These are phyloP conservation scores for Spicauda simplicius DNA, from an alignment of 2,888 invertebrate species.

Conservation along the genomic window DNA sequence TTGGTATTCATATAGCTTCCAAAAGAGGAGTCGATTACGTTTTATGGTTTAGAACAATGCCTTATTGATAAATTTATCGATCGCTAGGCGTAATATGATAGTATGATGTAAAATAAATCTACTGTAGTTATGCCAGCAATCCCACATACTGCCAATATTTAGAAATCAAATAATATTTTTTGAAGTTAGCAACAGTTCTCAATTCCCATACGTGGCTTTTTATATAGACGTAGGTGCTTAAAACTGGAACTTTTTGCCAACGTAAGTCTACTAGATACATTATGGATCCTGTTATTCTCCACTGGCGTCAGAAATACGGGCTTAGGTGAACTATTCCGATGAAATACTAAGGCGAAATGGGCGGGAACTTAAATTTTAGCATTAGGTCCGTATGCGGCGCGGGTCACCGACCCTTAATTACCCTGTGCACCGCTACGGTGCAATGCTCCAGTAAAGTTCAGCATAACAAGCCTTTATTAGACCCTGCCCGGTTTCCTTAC, in stretches of 20 bases:
- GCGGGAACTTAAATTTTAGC: constrained; percentile 57
- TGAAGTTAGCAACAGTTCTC: too few relatives aligned
- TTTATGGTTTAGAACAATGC: constrained; percentile 29
- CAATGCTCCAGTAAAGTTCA: constrained; percentile 83
- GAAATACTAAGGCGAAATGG: constrained; percentile 20
- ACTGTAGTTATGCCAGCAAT: too few relatives aligned
- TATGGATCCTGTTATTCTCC: too few relatives aligned
- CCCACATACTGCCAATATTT: too few relatives aligned
- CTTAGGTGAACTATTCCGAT: not conserved
- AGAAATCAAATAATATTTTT: too few relatives aligned
- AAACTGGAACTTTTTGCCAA: too few relatives aligned
- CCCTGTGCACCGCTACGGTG: constrained; percentile 71
- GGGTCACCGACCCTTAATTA: constrained; percentile 80
- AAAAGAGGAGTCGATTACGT: constrained; percentile 25
- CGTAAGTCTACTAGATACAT: too few relatives aligned
- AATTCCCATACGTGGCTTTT: too few relatives aligned
- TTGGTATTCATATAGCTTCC: constrained; percentile 25
- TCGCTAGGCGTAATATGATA: constrained; percentile 13
- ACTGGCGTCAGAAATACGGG: not conserved
- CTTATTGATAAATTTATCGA: constrained; percentile 4
- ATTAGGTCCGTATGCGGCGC: constrained; percentile 66
- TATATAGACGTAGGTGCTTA: too few relatives aligned
- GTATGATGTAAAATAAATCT: not conserved
- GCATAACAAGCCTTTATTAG: constrained; percentile 81
- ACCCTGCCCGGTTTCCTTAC: constrained; percentile 55